Base-by-base conservation (phyloP, 1,140 invertebrate genomes). In the Tetramorium parvispinum region DNA sequence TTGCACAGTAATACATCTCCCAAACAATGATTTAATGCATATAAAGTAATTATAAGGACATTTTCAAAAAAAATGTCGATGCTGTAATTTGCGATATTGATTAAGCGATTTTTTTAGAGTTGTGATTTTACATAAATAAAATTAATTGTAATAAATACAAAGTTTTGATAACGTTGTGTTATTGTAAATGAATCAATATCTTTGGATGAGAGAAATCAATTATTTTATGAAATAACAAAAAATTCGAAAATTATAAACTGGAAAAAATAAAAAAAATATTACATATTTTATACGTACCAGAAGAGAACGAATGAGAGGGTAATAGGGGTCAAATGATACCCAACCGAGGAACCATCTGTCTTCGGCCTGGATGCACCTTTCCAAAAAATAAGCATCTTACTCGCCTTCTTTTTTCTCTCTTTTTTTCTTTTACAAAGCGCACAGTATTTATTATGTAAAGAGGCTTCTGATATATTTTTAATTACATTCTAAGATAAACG, bases 261-360 rank as follows among this genome's bases (percentile, higher is more conserved):
- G 40, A n/a, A n/a, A n/a, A n/a, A n/a, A 16, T 75, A 6, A 61
- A 43, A 37, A 43, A 68, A 51, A 68, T 0, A 32, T 77, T 68
- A 68, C 21, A 43, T 76, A 76, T 59, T 76, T 76, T 43, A 57
- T 43, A 40, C 1, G 5, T 57, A 43, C 40, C 82, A 32, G 27
- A 8, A 65, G 61, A 63, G 13, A 85, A 75, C 57, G 78, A 87
- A 82, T 82, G 66, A 85, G 79, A 75, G 79, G 68, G 46, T 83
- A 82, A 87, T 73, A 49, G 79, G 57, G 85, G 85, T 82, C 78
- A 87, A 87, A 85, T 73, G 68, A 68, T 83, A 83, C 21, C 46
- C 57, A 59, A 8, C 55, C 79, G 32, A 85, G 24, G 57, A 57
- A 82, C 37, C 75, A 81, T 86, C 76, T 49, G 65, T 85, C 82